These are phyloP conservation scores for Goniozus legneri DNA, from an alignment of 1,140 invertebrate genomes.

Conservation along the genomic window DNA sequence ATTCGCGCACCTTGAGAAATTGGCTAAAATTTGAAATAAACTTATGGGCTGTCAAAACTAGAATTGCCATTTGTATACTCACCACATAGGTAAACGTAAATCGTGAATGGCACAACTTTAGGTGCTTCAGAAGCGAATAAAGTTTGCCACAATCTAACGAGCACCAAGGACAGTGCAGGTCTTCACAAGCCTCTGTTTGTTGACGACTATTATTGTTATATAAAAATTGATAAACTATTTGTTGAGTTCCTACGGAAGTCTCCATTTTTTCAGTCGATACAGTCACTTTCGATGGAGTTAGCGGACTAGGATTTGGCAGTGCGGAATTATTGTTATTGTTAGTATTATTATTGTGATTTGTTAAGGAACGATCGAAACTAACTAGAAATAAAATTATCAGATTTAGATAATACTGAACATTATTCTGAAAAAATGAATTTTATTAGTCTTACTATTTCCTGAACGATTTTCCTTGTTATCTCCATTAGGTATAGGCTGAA, in stretches of 20 bases:
- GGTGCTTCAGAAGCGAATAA: slow-evolving; percentile 87
- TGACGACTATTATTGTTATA: slow-evolving; percentile 93
- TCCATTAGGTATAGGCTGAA: slow-evolving; percentile 53
- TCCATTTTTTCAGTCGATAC: slow-evolving; percentile 38
- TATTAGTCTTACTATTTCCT: slow-evolving; percentile 50
- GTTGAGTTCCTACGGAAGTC: slow-evolving; percentile 46
- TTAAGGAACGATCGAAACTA: slow-evolving; percentile 42
- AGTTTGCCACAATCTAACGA: slow-evolving; percentile 82
- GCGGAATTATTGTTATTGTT: slow-evolving; percentile 44
- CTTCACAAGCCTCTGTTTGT: slow-evolving; percentile 90
- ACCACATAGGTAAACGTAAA: slow-evolving; percentile 92
- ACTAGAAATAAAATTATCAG: slow-evolving; percentile 27
- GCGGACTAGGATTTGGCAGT: slow-evolving; percentile 44
- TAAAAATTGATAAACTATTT: slow-evolving; percentile 93
- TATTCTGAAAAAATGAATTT: slow-evolving; percentile 8
- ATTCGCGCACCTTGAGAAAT: slow-evolving; percentile 83
- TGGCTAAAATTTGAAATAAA: slow-evolving; percentile 53
- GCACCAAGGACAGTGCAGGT: slow-evolving; percentile 94
- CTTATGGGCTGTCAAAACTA: neutral
- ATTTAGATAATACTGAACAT: neutral
- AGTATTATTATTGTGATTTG: slow-evolving; percentile 39
- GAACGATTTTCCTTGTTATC: slow-evolving; percentile 64
- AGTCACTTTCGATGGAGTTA: slow-evolving; percentile 39
- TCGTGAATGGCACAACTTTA: slow-evolving; percentile 88
- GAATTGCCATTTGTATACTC: slow-evolving; percentile 44